Base-by-base conservation (phyloP, 2,888 invertebrate genomes). In the Teinopalpus imperialis region DNA sequence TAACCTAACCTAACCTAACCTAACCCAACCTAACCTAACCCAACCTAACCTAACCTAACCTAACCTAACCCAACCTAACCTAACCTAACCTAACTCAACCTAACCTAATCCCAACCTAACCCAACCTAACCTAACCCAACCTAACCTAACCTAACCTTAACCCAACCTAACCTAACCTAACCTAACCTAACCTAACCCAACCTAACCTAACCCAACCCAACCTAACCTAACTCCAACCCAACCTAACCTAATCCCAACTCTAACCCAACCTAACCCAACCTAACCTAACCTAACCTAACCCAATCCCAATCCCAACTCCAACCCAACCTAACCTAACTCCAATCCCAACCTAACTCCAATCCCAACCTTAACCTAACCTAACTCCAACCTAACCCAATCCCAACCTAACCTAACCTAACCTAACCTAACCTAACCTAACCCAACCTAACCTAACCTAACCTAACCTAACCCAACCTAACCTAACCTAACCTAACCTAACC, bases 21-120 rank as follows among this genome's bases (percentile, higher is more conserved):
- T 51, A 51, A 51, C 51, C 51, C 48, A 51, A 51, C 51, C 51
- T 47, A 50, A 50, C 51, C 51, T 48, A 51, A 51, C 51, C 51
- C 45, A 50, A 50, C 51, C 51, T 48, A 52, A 52, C 52, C 52
- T 48, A 51, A 51, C 51, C 51, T 45, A 51, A 48, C 48, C 51
- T 45, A 45, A 45, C 51, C 51, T 48, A 51, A 51, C 48, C 48
- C 47, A 51, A 51, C 51, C 51, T 51, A 51, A 51, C 51, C 51
- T 48, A 51, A 51, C 51, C 51, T 48, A 51, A 51, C 51, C 51
- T 51, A 51, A 24, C 24, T 7, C 8, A 24, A 24, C 24, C 24
- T n/a, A 24, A 24, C 24, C 24, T n/a, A 24, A 24, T n/a, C n/a
- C n/a, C n/a, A n/a, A n/a, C n/a, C n/a, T n/a, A n/a, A n/a, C n/a